Evolutionary conservation across 64 coral and sea anemone species (phyloP), one percentile per base, ranked within the genome.

Genomic region (Montipora efflorescens): DNA sequence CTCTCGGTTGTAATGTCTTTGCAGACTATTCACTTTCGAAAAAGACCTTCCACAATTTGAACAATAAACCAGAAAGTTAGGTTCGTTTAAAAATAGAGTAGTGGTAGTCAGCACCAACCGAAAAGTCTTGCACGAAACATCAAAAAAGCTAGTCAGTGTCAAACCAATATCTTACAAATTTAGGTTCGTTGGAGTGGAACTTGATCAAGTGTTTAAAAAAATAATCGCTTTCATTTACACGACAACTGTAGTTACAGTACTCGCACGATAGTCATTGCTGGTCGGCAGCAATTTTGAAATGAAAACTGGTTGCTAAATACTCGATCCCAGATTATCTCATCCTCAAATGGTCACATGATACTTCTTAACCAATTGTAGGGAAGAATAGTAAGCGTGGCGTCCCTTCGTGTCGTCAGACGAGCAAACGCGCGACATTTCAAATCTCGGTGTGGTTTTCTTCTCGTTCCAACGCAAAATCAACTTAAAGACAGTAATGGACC

Each of bases 151-250:
- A 48, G 72, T 36, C 36, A 36, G 36, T 36, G 36, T 36, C 36
- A 36, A 36, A 36, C 36, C 36, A 36, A 0, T 36, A 74, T 15
- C 72, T 69, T 7, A 20, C 7, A 49, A 88, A 88, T 1, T 88
- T 75, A 23, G 68, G 85, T n/a, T 49, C 66, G 69, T 88, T 88
- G 20, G 85, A 88, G 50, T 88, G 85, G 73, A 71, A 88, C 73
- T 88, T 88, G 49, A 88, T 52, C 50, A 88, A 22, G 50, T 88
- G 85, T 88, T 73, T 74, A 88, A 88, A 87, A 50, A 55, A 88
- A 74, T 49, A 5, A 47, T 73, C 47, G 51, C 64, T 88, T 47
- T 73, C 66, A 88, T 25, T 49, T 13, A 13, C 73, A 48, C 47
- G 68, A 48, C 85, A 88, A 18, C 48, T 72, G 73, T 73, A 88